These are phyloP conservation scores for Otis tarda DNA, from an alignment of 2,113 vertebrate species.

Conservation along the genomic window DNA sequence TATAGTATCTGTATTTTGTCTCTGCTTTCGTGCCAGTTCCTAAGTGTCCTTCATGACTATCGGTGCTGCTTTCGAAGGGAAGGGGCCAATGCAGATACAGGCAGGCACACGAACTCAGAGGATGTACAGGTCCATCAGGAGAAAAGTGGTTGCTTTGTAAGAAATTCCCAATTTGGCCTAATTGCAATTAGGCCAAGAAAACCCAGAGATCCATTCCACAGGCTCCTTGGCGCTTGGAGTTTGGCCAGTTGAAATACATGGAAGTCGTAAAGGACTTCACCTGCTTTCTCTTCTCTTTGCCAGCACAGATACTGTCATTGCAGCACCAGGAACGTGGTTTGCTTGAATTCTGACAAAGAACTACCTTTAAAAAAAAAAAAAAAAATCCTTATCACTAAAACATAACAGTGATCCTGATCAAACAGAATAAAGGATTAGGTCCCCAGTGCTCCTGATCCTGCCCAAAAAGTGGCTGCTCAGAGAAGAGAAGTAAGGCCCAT, in stretches of 20 bases:
- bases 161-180: not conserved
- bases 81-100: not conserved
- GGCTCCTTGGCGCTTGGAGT: not conserved
- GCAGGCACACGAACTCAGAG: accelerated
- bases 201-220: not conserved
- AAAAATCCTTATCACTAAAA: not conserved
- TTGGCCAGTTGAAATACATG: not conserved
- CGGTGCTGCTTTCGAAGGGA: not conserved
- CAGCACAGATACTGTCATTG: not conserved
- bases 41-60: accelerated
- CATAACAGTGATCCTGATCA: accelerated
- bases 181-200: not conserved
- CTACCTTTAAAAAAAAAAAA: not conserved
- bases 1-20: not conserved
- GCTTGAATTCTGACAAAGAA: not conserved
- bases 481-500: not conserved
- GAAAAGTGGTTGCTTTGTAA: not conserved
- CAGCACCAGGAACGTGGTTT: not conserved
- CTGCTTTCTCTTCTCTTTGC: not conserved
- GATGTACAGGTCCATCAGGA: not conserved
- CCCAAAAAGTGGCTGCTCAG: not conserved
- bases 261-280: not conserved
- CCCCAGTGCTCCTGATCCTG: not conserved
- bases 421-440: not conserved
- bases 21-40: not conserved